Percentiles rank a stretch among this genome's conserved stretches.
Conservation (phyloP, 1,140 invertebrate species). For the Frieseomelitta varia region DNA sequence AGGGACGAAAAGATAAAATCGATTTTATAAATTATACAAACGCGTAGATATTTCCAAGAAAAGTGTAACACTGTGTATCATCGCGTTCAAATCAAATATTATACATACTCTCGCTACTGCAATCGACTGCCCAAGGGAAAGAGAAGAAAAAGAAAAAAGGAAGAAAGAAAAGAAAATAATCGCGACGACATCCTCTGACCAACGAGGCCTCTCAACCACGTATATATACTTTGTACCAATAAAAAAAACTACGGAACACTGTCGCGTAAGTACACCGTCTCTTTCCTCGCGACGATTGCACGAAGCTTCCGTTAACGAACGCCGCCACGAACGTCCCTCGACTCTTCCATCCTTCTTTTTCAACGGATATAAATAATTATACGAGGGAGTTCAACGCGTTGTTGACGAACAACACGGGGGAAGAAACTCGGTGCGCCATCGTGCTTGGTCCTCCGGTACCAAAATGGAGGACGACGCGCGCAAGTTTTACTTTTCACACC, state of each 20-base stretch:
- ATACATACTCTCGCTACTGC: neutral
- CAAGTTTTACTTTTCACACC: neutral
- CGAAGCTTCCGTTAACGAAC: neutral
- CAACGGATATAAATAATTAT: conserved; percentile 30
- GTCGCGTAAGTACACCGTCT: conserved; percentile 56
- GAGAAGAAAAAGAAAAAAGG: neutral
- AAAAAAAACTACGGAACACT: conserved; percentile 41
- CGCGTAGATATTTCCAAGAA: conserved; percentile 5
- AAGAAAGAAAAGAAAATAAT: neutral
- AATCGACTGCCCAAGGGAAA: neutral
- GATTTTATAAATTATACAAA: neutral
- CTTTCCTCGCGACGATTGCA: neutral
- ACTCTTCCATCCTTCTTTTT: neutral
- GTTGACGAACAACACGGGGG: neutral
- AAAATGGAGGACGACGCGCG: no score
- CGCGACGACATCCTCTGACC: neutral
- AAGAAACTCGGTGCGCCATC: neutral
- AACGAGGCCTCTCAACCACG: conserved; percentile 1
- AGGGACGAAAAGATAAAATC: neutral
- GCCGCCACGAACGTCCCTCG: conserved; percentile 9
- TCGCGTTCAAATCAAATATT: conserved; percentile 14
- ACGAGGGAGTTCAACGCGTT: neutral
- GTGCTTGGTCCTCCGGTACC: no score
- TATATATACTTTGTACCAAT: conserved; percentile 32
- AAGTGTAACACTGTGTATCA: conserved; percentile 4